Base-by-base conservation (phyloP, 1,140 invertebrate genomes). In the Lanistes nyassanus region DNA sequence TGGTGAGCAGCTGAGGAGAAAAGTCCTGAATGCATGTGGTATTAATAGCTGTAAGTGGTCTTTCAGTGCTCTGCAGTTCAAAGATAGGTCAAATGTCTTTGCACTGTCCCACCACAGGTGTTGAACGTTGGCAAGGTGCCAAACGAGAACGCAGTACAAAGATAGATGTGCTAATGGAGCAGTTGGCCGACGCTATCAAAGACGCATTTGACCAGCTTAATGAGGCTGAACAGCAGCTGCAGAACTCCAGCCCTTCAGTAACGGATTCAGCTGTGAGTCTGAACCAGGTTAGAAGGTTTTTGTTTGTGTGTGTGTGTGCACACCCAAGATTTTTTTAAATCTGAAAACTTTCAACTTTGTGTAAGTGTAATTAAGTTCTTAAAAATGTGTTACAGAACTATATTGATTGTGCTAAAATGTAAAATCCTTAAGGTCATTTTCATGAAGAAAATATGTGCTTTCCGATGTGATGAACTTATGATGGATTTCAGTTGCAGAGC, bases 401-500 rank as follows among this genome's bases (percentile, higher is more conserved):
- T 47, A 47, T 47, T 6, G 9, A 6, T 9, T 16, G n/a, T 47
- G 1, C 5, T 47, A 16, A 47, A 47, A 47, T 75, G 42, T 26
- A 26, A 53, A 56, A 34, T 60, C 37, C 60, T 0, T 71, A 42
- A 5, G n/a, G 16, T 26, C 5, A 39, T 66, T 51, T 16, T 2
- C 42, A 47, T n/a, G n/a, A 66, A 39, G 21, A 51, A 42, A 74
- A 73, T 60, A 36, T 62, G 26, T 73, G 21, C 6, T 4, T 60
- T 60, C n/a, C n/a, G n/a, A n/a, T n/a, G n/a, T n/a, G n/a, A 11
- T 7, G 3, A n/a, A 9, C n/a, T 60, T 60, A 9, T 60, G 56
- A 26, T 60, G 47, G 16, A 36, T 76, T 79, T 67, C 79, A 92
- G 91, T 91, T 92, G 39, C 94, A 94, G 88, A 85, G 92, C 75